Evolutionary conservation across 2,113 vertebrate species (phyloP).

Genomic region (Albula goreensis): DNA sequence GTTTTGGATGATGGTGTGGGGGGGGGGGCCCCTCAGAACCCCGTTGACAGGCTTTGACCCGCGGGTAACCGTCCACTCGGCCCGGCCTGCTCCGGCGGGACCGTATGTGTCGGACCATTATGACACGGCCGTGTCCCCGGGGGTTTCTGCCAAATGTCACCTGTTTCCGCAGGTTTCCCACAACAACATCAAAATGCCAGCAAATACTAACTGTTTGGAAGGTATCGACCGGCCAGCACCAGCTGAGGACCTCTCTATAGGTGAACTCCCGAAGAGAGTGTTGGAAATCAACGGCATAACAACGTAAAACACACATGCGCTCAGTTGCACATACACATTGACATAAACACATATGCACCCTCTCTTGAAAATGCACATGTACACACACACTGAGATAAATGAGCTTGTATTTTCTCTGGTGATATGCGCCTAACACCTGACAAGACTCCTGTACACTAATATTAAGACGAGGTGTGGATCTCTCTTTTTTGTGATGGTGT

Average conservation of each 20-base stretch:
- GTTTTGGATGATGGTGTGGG: no score
- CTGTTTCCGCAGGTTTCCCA: neutral
- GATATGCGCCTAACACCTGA: no score
- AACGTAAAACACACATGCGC: no score
- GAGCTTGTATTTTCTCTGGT: no score
- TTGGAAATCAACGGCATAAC: no score
- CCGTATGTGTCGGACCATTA: neutral
- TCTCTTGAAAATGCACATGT: neutral
- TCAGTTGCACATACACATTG: no score
- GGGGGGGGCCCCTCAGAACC: neutral
- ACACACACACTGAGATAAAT: no score
- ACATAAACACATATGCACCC: no score
- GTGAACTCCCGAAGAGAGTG: neutral
- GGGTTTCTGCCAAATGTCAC: conserved; percentile 21
- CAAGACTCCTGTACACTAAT: no score
- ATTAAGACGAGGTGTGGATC: no score
- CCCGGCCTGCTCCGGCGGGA: neutral
- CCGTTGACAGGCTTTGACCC: conserved; percentile 7
- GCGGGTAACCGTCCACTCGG: neutral
- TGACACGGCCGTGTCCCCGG: neutral
- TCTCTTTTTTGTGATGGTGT: no score
- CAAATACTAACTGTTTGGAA: conserved; percentile 21
- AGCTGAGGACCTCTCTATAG: neutral
- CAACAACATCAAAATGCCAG: conserved; percentile 26
- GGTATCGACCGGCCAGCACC: conserved; percentile 4